Conservation (phyloP, 2,113 vertebrate species). For the Anolis carolinensis region DNA sequence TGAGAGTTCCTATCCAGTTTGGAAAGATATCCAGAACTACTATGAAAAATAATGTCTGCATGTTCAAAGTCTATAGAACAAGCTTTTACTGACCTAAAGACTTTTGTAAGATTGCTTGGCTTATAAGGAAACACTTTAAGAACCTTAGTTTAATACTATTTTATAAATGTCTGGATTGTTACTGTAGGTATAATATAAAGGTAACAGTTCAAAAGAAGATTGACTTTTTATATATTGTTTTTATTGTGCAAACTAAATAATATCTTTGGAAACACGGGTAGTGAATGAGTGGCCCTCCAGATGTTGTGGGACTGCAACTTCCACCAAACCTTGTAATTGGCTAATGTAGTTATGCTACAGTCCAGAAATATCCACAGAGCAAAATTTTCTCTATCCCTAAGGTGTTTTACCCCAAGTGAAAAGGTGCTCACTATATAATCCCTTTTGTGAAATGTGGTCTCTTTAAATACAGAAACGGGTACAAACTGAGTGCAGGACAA, state of each 20-base stretch:
- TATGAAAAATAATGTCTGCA: neutral
- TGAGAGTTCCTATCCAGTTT: neutral
- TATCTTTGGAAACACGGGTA: neutral
- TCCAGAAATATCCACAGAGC: neutral
- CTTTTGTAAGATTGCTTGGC: neutral
- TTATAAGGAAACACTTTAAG: neutral
- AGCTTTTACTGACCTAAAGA: neutral
- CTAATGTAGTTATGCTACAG: neutral
- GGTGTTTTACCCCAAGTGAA: neutral
- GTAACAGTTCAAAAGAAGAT: neutral
- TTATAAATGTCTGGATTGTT: neutral
- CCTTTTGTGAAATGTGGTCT: neutral
- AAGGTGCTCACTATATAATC: neutral
- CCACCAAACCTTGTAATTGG: neutral
- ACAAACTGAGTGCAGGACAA: neutral
- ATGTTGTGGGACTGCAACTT: neutral
- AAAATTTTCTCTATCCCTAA: neutral
- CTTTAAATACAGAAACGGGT: neutral
- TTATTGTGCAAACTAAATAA: neutral
- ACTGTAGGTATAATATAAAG: neutral
- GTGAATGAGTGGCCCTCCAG: neutral
- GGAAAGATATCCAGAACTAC: conserved; percentile 27
- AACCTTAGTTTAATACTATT: neutral
- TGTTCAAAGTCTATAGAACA: neutral
- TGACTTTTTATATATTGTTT: conserved; percentile 7